Conservation (phyloP, 2,113 vertebrate species). For the Dasyornis broadbenti region DNA sequence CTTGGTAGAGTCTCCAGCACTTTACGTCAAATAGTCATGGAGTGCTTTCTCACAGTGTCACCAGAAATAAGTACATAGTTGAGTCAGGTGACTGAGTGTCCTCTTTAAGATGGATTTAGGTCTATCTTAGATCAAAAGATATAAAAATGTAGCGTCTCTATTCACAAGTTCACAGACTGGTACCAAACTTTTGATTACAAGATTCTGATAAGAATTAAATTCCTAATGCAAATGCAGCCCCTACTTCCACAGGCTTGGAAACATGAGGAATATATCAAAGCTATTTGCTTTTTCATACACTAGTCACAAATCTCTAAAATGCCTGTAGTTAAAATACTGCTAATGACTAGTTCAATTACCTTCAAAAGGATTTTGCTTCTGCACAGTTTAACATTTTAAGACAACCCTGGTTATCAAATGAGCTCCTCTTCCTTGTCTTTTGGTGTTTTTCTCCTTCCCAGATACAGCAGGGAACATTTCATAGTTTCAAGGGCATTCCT, state of each 20-base stretch:
- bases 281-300: background rate
- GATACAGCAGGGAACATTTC: background rate
- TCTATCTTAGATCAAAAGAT: background rate
- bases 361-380: background rate
- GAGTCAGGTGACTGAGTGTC: background rate
- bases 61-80: background rate
- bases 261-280: background rate
- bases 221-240: background rate
- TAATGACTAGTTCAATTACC: background rate
- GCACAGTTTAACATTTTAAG: background rate
- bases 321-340: background rate
- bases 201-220: background rate
- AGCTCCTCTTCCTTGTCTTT: background rate
- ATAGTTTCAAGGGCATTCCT: constrained; percentile 44
- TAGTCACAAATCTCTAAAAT: background rate
- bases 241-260: background rate
- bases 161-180: background rate
- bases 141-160: background rate
- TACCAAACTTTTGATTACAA: background rate
- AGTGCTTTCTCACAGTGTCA: background rate
- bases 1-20: background rate
- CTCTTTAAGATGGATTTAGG: background rate
- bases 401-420: background rate
- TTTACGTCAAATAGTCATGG: background rate
- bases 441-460: background rate